A percentile compares a stretch with the other conserved stretches of the same genome.
phyloP scores from a whole-genome alignment of 2,113 vertebrate species.

The Laticauda laticaudata region DNA sequence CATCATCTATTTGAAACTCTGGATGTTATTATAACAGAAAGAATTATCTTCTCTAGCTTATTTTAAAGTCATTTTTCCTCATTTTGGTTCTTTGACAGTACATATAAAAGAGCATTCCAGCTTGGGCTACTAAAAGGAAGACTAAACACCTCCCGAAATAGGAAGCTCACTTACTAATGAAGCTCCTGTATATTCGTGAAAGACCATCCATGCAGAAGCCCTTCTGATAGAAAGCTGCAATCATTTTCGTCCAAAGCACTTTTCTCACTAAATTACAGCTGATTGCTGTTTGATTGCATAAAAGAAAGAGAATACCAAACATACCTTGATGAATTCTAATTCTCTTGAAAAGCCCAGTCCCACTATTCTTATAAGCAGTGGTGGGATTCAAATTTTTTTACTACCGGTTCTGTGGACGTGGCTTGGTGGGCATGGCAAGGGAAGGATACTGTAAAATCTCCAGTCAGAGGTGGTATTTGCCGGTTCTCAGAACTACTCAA shows the following conservation, averaged over 20 bases:
- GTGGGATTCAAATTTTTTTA: too few relatives aligned
- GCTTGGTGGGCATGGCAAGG: too few relatives aligned
- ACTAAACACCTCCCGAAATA: conserved; percentile 36
- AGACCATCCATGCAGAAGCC: conserved; percentile 28
- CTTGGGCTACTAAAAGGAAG: conserved; percentile 38
- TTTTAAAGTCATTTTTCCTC: conserved; percentile 43
- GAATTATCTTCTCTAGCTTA: conserved; percentile 23
- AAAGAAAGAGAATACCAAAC: conserved; percentile 29
- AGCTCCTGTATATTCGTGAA: conserved; percentile 13
- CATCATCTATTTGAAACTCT: conserved; percentile 51
- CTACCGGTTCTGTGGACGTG: too few relatives aligned
- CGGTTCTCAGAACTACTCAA: too few relatives aligned
- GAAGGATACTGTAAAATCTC: too few relatives aligned
- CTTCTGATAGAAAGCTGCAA: conserved; percentile 18
- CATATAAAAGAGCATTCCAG: conserved; percentile 3
- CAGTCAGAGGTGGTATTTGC: too few relatives aligned
- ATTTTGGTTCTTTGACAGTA: conserved; percentile 37
- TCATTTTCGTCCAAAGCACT: conserved; percentile 31
- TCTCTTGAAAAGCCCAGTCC: conserved; percentile 34
- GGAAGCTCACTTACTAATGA: conserved; percentile 36
- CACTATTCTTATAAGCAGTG: conserved; percentile 3
- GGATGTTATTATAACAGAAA: conserved; percentile 30
- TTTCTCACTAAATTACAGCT: conserved; percentile 39
- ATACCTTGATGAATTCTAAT: conserved; percentile 18
- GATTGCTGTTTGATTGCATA: conserved; percentile 33